These are phyloP conservation scores for Trididemnum nubilum DNA, from an alignment of 23 tunicate species.

Conservation along the genomic window DNA sequence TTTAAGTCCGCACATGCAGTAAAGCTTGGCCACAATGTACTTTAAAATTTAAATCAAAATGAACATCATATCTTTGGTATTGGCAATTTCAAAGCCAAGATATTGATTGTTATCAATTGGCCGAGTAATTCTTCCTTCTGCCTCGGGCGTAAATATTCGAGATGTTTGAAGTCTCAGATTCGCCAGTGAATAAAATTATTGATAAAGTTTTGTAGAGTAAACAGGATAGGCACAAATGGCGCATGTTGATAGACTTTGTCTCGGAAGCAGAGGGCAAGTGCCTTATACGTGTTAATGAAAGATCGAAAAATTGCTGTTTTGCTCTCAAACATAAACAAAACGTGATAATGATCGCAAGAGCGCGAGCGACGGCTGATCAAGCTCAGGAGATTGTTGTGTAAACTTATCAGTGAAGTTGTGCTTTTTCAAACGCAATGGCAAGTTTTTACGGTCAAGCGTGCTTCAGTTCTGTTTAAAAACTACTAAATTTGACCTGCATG, in stretches of 20 bases:
- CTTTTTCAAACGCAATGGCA: neutral
- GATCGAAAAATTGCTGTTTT: neutral
- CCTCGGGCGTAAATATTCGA: neutral
- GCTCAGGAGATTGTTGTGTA: neutral
- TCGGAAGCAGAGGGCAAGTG: neutral
- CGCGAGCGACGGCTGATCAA: neutral
- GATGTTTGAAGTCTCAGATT: neutral
- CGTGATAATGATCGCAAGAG: neutral
- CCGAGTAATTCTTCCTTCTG: neutral
- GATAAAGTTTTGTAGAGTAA: neutral
- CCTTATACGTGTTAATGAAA: neutral
- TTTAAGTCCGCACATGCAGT: no score
- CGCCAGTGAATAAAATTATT: neutral
- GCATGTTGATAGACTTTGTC: neutral
- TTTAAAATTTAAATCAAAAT: no score
- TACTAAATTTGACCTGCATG: neutral
- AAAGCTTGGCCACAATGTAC: no score
- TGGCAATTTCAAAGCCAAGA: neutral
- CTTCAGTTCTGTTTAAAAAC: no score
- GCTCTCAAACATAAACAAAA: slow-evolving; percentile 16
- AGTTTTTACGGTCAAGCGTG: neutral
- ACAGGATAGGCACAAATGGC: neutral
- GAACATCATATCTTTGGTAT: no score
- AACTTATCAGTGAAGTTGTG: neutral
- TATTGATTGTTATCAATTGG: neutral